Percentiles rank a stretch among this genome's conserved stretches.
phyloP scores from a whole-genome alignment of 2,888 invertebrate species.

The Drosophila paramelanica region DNA sequence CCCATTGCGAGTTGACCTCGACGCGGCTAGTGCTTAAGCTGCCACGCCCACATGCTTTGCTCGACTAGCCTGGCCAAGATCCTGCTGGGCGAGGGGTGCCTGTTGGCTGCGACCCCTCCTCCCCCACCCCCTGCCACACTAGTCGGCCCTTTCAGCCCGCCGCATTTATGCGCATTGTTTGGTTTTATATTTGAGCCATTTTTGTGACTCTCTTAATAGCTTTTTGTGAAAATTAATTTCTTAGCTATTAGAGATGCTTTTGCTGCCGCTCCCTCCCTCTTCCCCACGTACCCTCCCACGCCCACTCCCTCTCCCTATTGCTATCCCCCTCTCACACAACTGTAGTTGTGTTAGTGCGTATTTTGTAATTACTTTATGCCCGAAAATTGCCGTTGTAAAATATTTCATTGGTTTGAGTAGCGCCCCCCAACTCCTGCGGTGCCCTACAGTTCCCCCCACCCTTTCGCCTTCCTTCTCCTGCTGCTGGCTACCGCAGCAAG shows the following conservation, averaged over 20 bases:
- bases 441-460: background rate
- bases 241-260: conserved; percentile 68
- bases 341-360: conserved; percentile 34
- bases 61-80: background rate
- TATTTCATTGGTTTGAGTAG: conserved; percentile 62
- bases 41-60: conserved; percentile 21
- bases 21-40: background rate
- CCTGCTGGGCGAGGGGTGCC: background rate
- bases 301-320: background rate
- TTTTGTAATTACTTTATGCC: conserved; percentile 78
- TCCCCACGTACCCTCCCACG: background rate
- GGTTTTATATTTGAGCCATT: conserved; percentile 76
- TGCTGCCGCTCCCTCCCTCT: background rate
- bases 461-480: too few species aligned
- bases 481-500: background rate
- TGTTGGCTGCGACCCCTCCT: background rate
- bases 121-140: background rate
- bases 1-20: conserved; percentile 17
- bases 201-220: conserved; percentile 78
- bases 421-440: background rate
- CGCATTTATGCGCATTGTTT: conserved; percentile 67
- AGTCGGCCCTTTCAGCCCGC: too few species aligned
- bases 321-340: background rate
- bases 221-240: conserved; percentile 78
- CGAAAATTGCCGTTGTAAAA: conserved; percentile 75